Evolutionary conservation across 2,797 vertebrate genomes (phyloP).

Genomic region (Choloepus didactylus): DNA sequence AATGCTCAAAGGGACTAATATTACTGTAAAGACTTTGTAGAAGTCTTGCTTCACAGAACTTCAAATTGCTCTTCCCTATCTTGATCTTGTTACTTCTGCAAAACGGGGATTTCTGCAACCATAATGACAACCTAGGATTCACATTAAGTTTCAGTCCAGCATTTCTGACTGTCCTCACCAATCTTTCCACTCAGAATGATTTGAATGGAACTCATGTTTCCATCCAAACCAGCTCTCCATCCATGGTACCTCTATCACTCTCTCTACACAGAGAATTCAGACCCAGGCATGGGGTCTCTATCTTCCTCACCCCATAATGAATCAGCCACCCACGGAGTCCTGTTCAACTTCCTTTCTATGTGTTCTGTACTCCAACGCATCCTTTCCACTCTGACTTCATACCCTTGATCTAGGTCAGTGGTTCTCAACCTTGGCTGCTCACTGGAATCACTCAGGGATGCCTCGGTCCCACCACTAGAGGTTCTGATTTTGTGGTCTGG

Average conservation of each 20-base stretch:
- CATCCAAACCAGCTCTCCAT: not conserved
- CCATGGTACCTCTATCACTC: no score
- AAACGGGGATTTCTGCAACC: not conserved
- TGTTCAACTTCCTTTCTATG: not conserved
- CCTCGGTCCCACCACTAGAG: not conserved
- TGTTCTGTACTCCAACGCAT: no score
- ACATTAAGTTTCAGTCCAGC: no score
- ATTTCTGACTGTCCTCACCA: not conserved
- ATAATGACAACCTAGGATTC: not conserved
- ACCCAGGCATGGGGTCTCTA: not conserved
- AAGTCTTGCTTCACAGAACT: not conserved
- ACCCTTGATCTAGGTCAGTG: not conserved
- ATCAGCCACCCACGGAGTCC: not conserved
- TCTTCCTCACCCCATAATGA: not conserved
- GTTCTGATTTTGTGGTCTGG: not conserved
- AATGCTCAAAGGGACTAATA: rapidly evolving
- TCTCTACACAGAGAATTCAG: not conserved
- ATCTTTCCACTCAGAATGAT: not conserved
- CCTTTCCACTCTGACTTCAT: not conserved
- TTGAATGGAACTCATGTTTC: not conserved
- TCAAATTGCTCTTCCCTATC: not conserved
- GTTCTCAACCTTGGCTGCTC: not conserved
- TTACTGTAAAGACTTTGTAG: not conserved
- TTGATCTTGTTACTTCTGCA: not conserved
- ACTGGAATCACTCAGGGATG: not conserved